phyloP scores from a whole-genome alignment of 2,797 vertebrate genomes.

The Chiroxiphia lanceolata region DNA sequence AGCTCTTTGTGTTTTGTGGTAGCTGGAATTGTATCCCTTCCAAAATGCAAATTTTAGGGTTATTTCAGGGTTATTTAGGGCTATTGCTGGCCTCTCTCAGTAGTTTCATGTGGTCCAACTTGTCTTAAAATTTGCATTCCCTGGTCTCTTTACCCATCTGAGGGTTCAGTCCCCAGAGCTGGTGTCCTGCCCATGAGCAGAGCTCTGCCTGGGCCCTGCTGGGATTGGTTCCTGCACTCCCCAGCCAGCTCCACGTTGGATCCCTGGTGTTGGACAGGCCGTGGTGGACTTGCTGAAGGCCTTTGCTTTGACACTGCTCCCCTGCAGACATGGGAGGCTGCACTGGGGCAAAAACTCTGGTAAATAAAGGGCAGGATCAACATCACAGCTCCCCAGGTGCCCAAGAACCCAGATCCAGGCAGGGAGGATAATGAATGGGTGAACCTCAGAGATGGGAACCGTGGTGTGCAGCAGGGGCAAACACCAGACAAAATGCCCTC shows the following conservation, averaged over 20 bases:
- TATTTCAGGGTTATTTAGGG: no score
- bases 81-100: background rate
- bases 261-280: background rate
- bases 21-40: no score
- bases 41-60: no score
- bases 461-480: background rate
- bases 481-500: background rate
- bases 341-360: background rate
- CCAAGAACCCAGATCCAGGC: background rate
- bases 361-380: background rate
- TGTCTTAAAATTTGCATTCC: background rate
- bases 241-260: background rate
- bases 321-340: background rate
- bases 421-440: background rate
- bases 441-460: background rate
- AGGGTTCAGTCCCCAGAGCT: background rate
- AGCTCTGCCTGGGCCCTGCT: background rate
- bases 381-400: background rate
- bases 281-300: background rate
- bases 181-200: background rate
- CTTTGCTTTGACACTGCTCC: background rate
- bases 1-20: no score
- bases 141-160: background rate
- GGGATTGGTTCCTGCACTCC: background rate
- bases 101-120: background rate